These are phyloP conservation scores for Amphipoea lucens DNA, from an alignment of 2,888 invertebrate genomes.

Conservation along the genomic window DNA sequence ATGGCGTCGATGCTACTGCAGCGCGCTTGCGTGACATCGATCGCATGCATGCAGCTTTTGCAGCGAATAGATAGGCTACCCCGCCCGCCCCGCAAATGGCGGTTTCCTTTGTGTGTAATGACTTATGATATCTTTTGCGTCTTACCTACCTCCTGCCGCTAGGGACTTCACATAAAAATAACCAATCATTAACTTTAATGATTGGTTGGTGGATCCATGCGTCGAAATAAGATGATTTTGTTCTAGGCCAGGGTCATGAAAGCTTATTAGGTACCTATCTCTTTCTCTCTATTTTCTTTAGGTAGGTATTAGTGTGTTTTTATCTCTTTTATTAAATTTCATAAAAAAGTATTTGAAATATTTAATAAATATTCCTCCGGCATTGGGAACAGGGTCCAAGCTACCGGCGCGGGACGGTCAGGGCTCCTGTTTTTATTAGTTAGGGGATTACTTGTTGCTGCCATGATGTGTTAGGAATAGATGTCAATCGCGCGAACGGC, in stretches of 20 bases:
- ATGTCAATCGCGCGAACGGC: neutral
- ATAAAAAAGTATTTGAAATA: neutral
- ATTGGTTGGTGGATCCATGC: neutral
- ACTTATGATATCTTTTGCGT: neutral
- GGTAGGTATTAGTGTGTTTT: neutral
- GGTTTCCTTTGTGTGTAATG: neutral
- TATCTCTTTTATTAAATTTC: neutral
- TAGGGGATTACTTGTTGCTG: neutral
- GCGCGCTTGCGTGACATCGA: conserved; percentile 17
- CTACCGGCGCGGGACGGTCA: neutral
- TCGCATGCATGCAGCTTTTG: conserved; percentile 14
- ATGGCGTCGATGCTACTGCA: conserved; percentile 14
- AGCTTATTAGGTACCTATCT: too few species aligned
- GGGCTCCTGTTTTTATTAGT: neutral
- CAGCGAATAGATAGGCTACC: neutral
- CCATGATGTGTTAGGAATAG: neutral
- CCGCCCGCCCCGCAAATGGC: neutral
- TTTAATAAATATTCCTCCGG: neutral
- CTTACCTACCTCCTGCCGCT: neutral
- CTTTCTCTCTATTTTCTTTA: neutral
- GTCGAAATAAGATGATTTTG: neutral
- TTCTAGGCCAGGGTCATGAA: neutral
- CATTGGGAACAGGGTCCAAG: neutral
- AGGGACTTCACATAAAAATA: neutral
- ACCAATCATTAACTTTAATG: neutral